Base-by-base conservation (phyloP, 2,888 invertebrate species). In the Coelogynopora nodosa region DNA sequence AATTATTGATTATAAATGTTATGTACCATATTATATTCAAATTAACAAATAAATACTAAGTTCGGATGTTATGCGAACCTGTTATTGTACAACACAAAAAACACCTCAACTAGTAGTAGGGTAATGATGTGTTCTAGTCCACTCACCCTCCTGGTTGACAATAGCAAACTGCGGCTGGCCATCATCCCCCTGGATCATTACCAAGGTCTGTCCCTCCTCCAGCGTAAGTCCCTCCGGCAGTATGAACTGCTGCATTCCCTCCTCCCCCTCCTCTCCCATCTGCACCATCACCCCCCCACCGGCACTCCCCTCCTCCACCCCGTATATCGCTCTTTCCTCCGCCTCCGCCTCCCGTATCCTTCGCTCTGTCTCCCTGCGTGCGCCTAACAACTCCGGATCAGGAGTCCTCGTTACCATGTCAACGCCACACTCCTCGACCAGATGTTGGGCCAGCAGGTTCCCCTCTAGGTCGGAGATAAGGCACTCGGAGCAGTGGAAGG, bases 371-470 rank as follows among this genome's bases (percentile, higher is more conserved):
- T 86, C 49, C 30, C 82, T n/a, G 26, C 83, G 31, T 1, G 67
- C 67, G 0, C 29, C 67, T 23, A 86, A n/a, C n/a, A 86, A 49
- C 28, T 86, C 31, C 0, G 81, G 82, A 67, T 49, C 67, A 0
- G 86, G 86, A 18, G 31, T 86, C 83, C 84, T 26, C 0, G 86
- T 86, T 0, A 67, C 87, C 82, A 83, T 67, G 18, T 28, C 27
- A 0, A 30, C 85, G 18, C 84, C 87, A 74, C 87, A 86, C 30
- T 86, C 87, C 18, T 86, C 87, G 28, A 86, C 84, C 23, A 86
- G 30, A 74, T 86, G 87, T 28, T 84, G 31, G 23, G 87, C 85
- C 26, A 86, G 29, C 1, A 29, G 13, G 30, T 86, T 86, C 1
- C 87, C 87, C n/a, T 86, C 87, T 18, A 82, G 30, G 1, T 82